Evolutionary conservation across 2,888 invertebrate species (phyloP).

Genomic region (Malthinus seriepunctatus): DNA sequence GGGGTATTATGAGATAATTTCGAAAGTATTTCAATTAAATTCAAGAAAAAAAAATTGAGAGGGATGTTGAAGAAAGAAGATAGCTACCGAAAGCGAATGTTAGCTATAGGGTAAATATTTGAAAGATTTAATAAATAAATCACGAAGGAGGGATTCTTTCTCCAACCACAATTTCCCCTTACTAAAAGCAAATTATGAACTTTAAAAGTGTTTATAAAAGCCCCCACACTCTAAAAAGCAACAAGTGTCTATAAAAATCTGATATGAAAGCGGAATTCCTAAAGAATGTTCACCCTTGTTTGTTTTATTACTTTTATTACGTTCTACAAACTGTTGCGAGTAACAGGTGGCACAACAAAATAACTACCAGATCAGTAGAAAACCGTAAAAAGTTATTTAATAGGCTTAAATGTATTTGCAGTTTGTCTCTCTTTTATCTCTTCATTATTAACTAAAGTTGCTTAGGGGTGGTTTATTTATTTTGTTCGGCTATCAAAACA

Average conservation of each 20-base stretch:
- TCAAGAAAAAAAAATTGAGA: no score
- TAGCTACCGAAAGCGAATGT: no score
- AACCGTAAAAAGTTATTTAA: constrained; percentile 30
- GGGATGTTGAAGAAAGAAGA: no score
- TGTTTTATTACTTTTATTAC: constrained; percentile 54
- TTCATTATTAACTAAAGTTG: constrained; percentile 9
- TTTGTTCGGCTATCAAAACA: no score
- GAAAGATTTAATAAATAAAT: constrained; percentile 15
- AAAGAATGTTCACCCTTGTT: constrained; percentile 51
- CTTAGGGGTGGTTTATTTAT: no score
- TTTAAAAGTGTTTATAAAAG: constrained; percentile 36
- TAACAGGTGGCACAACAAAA: constrained; percentile 49
- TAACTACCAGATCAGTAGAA: constrained; percentile 27
- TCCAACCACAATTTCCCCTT: constrained; percentile 60
- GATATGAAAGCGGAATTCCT: constrained; percentile 50
- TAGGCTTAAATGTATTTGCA: constrained; percentile 21
- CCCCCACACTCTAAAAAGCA: constrained; percentile 45
- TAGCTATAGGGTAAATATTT: not conserved
- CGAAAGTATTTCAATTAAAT: no score
- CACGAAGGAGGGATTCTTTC: constrained; percentile 49
- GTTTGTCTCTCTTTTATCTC: constrained; percentile 20
- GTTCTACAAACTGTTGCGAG: constrained; percentile 46
- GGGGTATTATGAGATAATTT: no score
- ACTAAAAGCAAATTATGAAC: constrained; percentile 58
- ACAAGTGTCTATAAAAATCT: constrained; percentile 54